Evolutionary conservation across 2,888 invertebrate genomes (phyloP), one percentile per base, ranked within the genome.

Genomic region (Bugulina stolonifera): DNA sequence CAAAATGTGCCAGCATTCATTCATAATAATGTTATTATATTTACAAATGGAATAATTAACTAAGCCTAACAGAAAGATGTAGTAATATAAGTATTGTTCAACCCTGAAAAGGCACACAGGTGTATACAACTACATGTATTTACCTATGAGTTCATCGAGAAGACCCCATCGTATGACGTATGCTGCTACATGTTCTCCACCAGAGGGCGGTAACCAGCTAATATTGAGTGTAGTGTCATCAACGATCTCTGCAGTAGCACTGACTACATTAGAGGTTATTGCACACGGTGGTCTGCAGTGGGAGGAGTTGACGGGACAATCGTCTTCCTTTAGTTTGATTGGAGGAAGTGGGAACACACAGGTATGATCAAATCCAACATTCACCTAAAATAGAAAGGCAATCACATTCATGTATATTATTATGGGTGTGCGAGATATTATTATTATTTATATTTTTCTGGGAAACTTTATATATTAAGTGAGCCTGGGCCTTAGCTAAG

Each of bases 101-200:
- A 10, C 43, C 43, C 18, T 43, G 18, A 43, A 43, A 43, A 5
- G 18, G 43, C 43, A 43, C 43, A 18, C 18, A 5, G 18, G 43
- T 43, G 43, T 10, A 18, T 43, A 43, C 43, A 43, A 43, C 5
- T 10, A 43, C 43, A 43, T 43, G 5, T 18, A 10, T 10, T 5
- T 43, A 43, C 43, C 43, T 43, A 10, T 18, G 10, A 43, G 43
- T 5, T 43, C 43, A 18, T 43, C 43, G 18, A 43, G 43, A 18
- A 43, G 5, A 14, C 64, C 64, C 64, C 64, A 64, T 64, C 64
- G 25, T 2, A 64, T 32, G n/a, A 32, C 64, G 32, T 64, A 64
- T 29, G 34, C 64, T 32, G 64, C 29, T 14, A 64, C 64, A 5
- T 64, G 3, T 27, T 64, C 32, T 10, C 10, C 10, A 10, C 10